Evolutionary conservation across 2,888 invertebrate species (phyloP), one percentile per base, ranked within the genome.

Genomic region (Lapara coniferarum): DNA sequence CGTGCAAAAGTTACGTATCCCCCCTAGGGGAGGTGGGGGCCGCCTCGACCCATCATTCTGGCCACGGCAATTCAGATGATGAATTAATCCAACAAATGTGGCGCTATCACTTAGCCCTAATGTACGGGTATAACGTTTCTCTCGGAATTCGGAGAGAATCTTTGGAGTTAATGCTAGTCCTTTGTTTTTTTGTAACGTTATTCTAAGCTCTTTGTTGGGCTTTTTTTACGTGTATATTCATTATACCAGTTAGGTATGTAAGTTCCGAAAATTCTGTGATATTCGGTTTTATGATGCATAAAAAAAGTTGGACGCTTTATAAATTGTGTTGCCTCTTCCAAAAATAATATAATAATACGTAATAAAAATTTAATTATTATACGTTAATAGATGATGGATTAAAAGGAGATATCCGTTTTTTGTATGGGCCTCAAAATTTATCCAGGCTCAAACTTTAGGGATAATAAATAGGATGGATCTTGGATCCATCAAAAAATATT

Each of bases 11-110:
- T 84, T 83, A 83, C 84, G 82, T 81, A 81, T 81, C 78, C 73
- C 76, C 75, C 80, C 74, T 72, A 78, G 71, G 70, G 71, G 70
- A 73, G 74, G 74, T 5, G 46, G 72, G 78, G 77, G 72, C 69
- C 71, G 74, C 71, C 70, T 73, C 68, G 69, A 72, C 81, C 92
- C 93, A 93, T 93, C 93, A 93, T 92, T 91, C 91, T 93, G 92
- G 93, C 92, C 93, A 91, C 91, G 93, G 94, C 94, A 93, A 93
- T 94, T 92, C 92, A 87, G 93, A 93, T 93, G 93, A 93, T 93
- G 93, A 93, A 93, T 93, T 93, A 93, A 93, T 93, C 93, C 91
- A 91, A 90, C 93, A 93, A 93, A 93, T 93, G 93, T 93, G 93
- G 92, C 93, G 93, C 88, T 91, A 93, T 93, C 93, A 93, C 93